Evolutionary conservation across 1,140 invertebrate genomes (phyloP).

Genomic region (Danaus melanippus): DNA sequence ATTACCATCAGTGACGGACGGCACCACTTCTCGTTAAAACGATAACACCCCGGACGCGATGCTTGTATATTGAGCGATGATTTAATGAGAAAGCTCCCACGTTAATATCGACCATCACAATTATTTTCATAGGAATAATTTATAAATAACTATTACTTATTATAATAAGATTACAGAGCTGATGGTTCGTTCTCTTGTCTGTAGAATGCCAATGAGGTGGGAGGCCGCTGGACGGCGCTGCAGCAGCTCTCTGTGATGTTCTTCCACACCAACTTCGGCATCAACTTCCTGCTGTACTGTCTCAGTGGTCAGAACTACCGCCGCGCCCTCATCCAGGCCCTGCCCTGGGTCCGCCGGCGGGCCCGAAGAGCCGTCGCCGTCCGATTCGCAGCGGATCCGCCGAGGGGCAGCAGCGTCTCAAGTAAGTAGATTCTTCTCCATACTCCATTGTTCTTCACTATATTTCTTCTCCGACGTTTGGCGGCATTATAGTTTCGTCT

Average conservation of each 20-base stretch:
- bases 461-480: no score
- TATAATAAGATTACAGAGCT: no score
- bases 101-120: no score
- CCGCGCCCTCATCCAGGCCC: conserved; percentile 65
- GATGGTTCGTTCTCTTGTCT: conserved; percentile 8
- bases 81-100: no score
- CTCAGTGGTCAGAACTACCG: conserved; percentile 86
- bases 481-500: no score
- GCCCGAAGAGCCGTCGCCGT: conserved; percentile 21
- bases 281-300: conserved; percentile 91
- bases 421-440: conserved; percentile 30
- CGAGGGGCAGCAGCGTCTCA: conserved; percentile 33
- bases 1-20: no score
- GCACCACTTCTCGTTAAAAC: no score
- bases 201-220: conserved; percentile 32
- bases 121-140: no score
- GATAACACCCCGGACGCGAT: no score
- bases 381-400: conserved; percentile 17
- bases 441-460: no score
- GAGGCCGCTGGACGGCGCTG: conserved; percentile 57
- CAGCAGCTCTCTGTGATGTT: conserved; percentile 73
- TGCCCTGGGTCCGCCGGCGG: conserved; percentile 26
- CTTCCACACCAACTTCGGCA: conserved; percentile 88
- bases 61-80: no score
- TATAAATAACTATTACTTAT: no score